Base-by-base conservation (phyloP, 2,797 vertebrate species). In the Tympanoctomys barrerae region DNA sequence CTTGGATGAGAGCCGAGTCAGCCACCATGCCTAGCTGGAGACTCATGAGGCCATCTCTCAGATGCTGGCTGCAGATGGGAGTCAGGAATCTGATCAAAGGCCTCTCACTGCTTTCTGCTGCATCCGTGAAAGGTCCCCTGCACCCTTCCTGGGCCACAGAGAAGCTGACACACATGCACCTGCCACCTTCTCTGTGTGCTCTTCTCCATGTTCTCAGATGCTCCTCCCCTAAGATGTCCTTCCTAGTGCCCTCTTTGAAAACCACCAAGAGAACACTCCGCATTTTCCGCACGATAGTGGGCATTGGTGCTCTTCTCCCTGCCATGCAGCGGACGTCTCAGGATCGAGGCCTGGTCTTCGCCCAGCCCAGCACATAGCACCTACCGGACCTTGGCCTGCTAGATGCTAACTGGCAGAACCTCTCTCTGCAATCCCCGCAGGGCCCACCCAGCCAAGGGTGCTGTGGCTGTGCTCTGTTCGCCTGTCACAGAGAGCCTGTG, bases 371-470 rank as follows among this genome's bases (percentile, higher is more conserved):
- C 66, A 1, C 0, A 0, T 71, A 42, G 33, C 3, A 3, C 13
- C 0, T 4, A 4, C 13, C 0, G 0, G 1, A 2, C 39, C 75
- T 52, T n/a, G 42, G 70, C 1, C 0, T 0, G 66, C 46, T 22
- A 31, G 54, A 31, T 31, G 54, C 61, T n/a, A 77, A 61, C 46
- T 33, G 90, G 22, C 24, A 31, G 92, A 59, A 13, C 71, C 26
- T 26, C 66, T 13, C 49, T 59, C 61, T 62, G 9, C 11, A 19
- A 70, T 5, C 26, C 4, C 79, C 13, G 21, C 28, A 89, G 33
- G 24, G n/a, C n/a, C 22, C 5, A 57, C 57, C 19, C 11, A 3
- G 39, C 39, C 78, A 39, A 54, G 33, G 10, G 71, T 66, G 87
- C 42, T 5, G 0, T 9, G n/a, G 14, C 54, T 49, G 52, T 85